Conservation (phyloP, 2,113 vertebrate genomes). For the Pipra filicauda region DNA sequence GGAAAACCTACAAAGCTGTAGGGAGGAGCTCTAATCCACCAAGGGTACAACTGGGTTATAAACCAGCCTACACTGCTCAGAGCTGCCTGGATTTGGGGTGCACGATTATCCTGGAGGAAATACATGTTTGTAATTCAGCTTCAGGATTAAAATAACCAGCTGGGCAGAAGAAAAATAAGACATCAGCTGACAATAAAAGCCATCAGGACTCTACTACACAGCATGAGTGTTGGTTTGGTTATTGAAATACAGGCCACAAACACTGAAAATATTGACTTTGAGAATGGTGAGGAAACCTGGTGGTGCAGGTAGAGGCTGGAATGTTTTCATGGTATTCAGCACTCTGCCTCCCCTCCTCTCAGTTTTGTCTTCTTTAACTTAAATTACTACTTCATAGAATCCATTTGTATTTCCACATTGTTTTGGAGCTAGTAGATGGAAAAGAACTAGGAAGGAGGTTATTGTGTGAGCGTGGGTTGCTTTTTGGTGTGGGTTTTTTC, state of each 20-base stretch:
- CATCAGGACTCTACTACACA: neutral
- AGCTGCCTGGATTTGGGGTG: neutral
- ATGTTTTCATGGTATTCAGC: neutral
- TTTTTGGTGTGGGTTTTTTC: neutral
- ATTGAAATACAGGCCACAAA: neutral
- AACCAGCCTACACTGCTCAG: neutral
- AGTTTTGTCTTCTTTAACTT: neutral
- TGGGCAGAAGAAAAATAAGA: neutral
- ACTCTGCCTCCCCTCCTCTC: neutral
- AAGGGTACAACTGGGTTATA: neutral
- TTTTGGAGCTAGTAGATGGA: neutral
- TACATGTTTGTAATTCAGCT: neutral
- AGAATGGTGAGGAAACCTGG: neutral
- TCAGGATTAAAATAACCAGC: neutral
- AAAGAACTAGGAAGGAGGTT: neutral
- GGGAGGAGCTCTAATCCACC: neutral
- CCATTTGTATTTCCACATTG: neutral
- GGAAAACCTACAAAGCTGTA: neutral
- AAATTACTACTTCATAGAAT: neutral
- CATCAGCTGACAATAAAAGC: neutral
- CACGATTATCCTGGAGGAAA: neutral
- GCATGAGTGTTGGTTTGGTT: neutral
- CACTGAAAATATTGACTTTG: neutral
- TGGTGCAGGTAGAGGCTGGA: neutral
- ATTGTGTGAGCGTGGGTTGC: neutral